Evolutionary conservation across 2,888 invertebrate species (phyloP), one percentile per base, ranked within the genome.

Genomic region (Oxytorus armatus): DNA sequence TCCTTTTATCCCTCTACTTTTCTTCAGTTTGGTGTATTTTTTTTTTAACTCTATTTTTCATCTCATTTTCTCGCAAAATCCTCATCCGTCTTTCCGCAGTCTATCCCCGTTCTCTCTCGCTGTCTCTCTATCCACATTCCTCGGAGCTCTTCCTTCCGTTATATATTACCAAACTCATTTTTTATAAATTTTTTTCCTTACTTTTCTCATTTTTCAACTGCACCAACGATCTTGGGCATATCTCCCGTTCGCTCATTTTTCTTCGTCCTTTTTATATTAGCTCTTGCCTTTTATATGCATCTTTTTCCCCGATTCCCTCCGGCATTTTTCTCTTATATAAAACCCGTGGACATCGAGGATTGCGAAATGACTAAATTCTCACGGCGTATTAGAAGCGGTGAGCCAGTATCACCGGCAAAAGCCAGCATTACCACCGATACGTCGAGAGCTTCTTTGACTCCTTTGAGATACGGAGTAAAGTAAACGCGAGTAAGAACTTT

Each of bases 201-300:
- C 55, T 33, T 55, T 23, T 51, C 44, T 66, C 59, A 63, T 77
- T 61, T 72, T 65, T 51, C 53, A 42, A n/a, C 42, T 29, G 14
- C 74, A 44, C 65, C 65, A 74, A 33, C 47, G 49, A 47, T 66
- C 66, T 39, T 21, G 29, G 49, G 25, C 42, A 53, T 42, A 39
- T 42, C 29, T 11, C 4, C 29, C 39, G 7, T 49, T 25, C 39
- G 51, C 21, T 25, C 18, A 55, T 47, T 63, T 63, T 70, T 77
- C 21, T 66, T 77, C 29, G 14, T 61, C 23, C 16, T 53, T 42
- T 29, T 61, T 16, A 44, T 47, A 61, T 61, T 61, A 51, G 42
- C 21, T n/a, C 53, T 53, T 42, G 47, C 16, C 16, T 77, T 59
- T 77, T 51, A 57, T 47, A 21, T 63, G 14, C 33, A 10, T 47